These are phyloP conservation scores for Bombus fervidus DNA, from an alignment of 1,140 invertebrate species.

Conservation along the genomic window DNA sequence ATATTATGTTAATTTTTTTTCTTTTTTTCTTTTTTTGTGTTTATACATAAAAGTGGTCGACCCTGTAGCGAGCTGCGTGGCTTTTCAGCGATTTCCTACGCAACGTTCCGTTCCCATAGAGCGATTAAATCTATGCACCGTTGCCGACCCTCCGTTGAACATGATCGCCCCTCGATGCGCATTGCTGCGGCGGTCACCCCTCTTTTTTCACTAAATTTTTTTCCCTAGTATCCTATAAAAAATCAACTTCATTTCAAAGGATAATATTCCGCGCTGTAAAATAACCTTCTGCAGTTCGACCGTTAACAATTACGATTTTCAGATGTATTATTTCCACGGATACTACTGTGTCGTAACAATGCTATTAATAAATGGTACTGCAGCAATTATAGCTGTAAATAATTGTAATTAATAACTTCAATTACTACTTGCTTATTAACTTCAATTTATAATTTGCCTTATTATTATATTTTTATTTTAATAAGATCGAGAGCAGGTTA, in stretches of 20 bases:
- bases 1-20: not conserved
- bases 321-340: not conserved
- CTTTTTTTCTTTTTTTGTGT: too few species aligned
- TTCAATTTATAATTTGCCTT: not conserved
- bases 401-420: not conserved
- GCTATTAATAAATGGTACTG: not conserved
- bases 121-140: constrained; percentile 66
- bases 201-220: constrained; percentile 36
- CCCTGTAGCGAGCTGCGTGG: constrained; percentile 7
- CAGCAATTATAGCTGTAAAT: not conserved
- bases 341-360: not conserved
- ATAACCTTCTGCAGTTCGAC: not conserved
- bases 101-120: constrained; percentile 63
- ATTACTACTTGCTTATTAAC: not conserved
- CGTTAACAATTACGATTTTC: not conserved
- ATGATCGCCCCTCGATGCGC: constrained; percentile 45
- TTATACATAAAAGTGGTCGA: constrained; percentile 10
- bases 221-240: not conserved
- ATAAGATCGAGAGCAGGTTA: not conserved
- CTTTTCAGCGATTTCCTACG: constrained; percentile 58
- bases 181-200: constrained; percentile 45
- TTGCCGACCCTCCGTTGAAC: constrained; percentile 59
- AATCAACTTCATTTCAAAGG: not conserved
- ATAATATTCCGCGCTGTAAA: not conserved
- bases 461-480: not conserved